These are phyloP conservation scores for Seira sanloemensis DNA, from an alignment of 2,888 invertebrate species.

Conservation along the genomic window DNA sequence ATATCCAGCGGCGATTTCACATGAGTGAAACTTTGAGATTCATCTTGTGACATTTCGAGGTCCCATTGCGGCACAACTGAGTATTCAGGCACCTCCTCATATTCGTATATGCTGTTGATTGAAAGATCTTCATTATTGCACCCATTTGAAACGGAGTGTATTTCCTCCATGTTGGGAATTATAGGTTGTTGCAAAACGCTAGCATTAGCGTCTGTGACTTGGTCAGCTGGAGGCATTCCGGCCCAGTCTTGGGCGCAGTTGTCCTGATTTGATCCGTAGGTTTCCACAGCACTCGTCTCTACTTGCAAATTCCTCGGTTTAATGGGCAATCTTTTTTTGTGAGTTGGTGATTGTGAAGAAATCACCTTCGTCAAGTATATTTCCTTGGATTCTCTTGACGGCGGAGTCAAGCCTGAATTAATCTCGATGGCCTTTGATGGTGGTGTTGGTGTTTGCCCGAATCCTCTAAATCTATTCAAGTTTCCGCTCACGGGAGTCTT, in stretches of 20 bases:
- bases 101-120: constrained; percentile 56
- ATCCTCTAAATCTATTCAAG: constrained; percentile 15
- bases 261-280: neutral
- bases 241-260: neutral
- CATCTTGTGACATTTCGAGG: neutral
- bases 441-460: constrained; percentile 16
- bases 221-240: neutral
- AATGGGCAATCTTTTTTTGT: constrained; percentile 1
- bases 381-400: constrained; percentile 36
- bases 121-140: constrained; percentile 27
- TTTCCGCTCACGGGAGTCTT: constrained; percentile 45
- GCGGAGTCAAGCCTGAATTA: constrained; percentile 5
- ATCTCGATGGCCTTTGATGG: neutral
- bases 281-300: neutral
- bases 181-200: too few relatives aligned
- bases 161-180: too few relatives aligned
- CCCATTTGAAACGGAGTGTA: neutral
- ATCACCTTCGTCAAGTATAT: constrained; percentile 31
- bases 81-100: constrained; percentile 20
- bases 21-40: neutral
- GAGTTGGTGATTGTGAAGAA: constrained; percentile 20
- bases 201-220: neutral
- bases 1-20: neutral
- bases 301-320: constrained; percentile 33
- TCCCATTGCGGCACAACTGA: neutral